A percentile compares a stretch with the other conserved stretches of the same genome.
phyloP scores from a whole-genome alignment of 1,140 invertebrate species.

The Araneus ventricosus region DNA sequence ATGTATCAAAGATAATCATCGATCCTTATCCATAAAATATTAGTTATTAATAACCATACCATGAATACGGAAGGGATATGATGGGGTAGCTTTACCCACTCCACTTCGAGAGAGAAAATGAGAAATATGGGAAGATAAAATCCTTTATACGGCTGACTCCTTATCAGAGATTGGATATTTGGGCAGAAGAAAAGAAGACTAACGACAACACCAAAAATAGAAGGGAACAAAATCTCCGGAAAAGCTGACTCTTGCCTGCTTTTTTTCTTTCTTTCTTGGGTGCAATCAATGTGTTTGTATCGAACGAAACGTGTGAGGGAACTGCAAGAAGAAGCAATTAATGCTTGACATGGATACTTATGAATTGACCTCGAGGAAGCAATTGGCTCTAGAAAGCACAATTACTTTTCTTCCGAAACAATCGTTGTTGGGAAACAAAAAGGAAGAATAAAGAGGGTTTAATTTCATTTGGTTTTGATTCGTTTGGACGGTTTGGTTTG shows the following conservation, averaged over 20 bases:
- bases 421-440: too few relatives aligned
- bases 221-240: neutral
- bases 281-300: neutral
- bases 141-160: neutral
- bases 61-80: neutral
- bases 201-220: neutral
- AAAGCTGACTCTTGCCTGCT: neutral
- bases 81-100: neutral
- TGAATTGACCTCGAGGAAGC: neutral
- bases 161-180: neutral
- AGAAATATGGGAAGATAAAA: conserved; percentile 24
- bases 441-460: too few relatives aligned
- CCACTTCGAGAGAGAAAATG: neutral
- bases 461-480: too few relatives aligned
- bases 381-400: neutral
- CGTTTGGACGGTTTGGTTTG: too few relatives aligned
- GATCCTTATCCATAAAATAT: neutral
- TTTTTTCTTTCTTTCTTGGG: neutral
- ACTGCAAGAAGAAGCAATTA: neutral
- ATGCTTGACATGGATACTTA: neutral
- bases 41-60: neutral
- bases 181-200: neutral
- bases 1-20: neutral
- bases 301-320: neutral
- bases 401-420: too few relatives aligned